phyloP scores from a whole-genome alignment of 2,113 vertebrate species.

The Xiphorhynchus elegans region DNA sequence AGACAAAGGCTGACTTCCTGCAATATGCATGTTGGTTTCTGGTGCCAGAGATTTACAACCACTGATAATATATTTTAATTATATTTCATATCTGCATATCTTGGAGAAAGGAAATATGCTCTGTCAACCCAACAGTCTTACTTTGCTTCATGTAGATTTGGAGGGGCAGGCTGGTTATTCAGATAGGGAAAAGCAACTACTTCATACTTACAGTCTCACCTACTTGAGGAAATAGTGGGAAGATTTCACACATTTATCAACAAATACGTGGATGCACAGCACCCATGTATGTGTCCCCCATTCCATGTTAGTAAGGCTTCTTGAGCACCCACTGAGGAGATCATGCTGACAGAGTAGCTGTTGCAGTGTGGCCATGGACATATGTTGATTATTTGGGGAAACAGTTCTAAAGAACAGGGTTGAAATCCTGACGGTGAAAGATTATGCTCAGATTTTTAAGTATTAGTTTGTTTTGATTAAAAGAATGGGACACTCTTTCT shows the following conservation, averaged over 20 bases:
- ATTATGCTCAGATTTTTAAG: not conserved
- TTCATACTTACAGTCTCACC: not conserved
- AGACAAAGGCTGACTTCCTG: slow-evolving; percentile 62
- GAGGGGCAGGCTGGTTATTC: not conserved
- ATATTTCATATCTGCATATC: slow-evolving; percentile 47
- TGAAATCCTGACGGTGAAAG: not conserved
- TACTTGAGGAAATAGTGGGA: not conserved
- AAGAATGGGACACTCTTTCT: not conserved
- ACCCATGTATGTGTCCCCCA: not conserved
- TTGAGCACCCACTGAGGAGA: not conserved
- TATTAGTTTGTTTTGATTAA: not conserved
- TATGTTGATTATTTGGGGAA: accelerated
- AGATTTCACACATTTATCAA: not conserved
- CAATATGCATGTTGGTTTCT: not conserved
- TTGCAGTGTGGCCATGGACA: not conserved
- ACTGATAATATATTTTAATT: slow-evolving; percentile 66
- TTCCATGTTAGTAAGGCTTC: not conserved
- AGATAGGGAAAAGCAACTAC: not conserved
- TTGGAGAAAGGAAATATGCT: slow-evolving; percentile 53
- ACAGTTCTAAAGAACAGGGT: not conserved
- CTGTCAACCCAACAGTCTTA: slow-evolving; percentile 45
- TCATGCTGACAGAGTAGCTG: not conserved
- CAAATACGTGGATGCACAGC: not conserved
- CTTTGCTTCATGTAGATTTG: not conserved
- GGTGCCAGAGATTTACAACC: slow-evolving; percentile 61